These are phyloP conservation scores for Thysanoteuthis rhombus DNA, from an alignment of 2,888 invertebrate species.

Conservation along the genomic window DNA sequence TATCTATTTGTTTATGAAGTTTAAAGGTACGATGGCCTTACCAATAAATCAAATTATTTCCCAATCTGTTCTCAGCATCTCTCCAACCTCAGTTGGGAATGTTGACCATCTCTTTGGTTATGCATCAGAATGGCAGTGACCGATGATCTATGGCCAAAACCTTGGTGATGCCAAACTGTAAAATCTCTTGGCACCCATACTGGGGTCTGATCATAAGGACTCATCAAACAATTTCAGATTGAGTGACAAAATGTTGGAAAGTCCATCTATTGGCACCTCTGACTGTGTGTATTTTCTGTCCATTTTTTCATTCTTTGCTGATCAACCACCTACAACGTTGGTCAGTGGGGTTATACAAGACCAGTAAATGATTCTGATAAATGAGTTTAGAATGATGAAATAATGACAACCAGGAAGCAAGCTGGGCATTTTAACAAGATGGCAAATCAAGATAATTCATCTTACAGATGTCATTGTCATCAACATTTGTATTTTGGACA, in stretches of 20 bases:
- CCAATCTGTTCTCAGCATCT: not conserved
- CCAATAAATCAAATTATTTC: not conserved
- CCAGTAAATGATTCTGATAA: not conserved
- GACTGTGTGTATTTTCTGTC: not conserved
- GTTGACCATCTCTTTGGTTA: not conserved
- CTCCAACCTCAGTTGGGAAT: not conserved
- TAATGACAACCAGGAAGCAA: not conserved
- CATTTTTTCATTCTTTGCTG: not conserved
- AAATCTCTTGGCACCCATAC: not conserved
- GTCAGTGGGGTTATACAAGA: not conserved
- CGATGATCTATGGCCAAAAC: not conserved
- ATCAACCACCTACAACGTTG: not conserved
- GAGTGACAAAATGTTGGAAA: not conserved
- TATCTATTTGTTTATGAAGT: not conserved
- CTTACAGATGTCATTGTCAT: not conserved
- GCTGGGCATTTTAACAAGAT: not conserved
- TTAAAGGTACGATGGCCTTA: not conserved
- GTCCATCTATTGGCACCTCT: not conserved
- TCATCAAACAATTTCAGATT: not conserved
- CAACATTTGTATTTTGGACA: not conserved
- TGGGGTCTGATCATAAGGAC: not conserved
- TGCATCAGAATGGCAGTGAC: not conserved
- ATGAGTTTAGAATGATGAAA: not conserved
- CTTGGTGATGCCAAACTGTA: not conserved
- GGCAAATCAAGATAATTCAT: not conserved